These are phyloP conservation scores for Carollia perspicillata DNA, from an alignment of 2,113 vertebrate genomes.

Conservation along the genomic window DNA sequence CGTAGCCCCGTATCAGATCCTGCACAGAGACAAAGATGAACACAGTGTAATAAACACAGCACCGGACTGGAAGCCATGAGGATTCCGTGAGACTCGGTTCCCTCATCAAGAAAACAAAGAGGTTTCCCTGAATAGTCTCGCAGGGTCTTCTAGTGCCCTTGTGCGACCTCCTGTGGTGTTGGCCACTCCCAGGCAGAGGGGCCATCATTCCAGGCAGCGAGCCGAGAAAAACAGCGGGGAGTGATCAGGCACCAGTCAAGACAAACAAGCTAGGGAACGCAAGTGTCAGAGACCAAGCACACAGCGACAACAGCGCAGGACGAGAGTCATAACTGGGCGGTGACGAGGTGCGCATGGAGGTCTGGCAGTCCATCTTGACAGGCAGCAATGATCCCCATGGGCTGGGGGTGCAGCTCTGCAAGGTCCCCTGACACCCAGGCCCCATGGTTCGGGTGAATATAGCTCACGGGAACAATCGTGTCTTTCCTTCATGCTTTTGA, in stretches of 20 bases:
- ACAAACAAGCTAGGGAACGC: neutral
- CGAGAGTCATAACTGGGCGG: neutral
- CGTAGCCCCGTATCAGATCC: neutral
- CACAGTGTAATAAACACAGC: neutral
- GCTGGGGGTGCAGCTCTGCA: no score
- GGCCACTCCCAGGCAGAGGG: neutral
- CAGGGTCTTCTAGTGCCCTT: neutral
- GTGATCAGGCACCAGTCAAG: neutral
- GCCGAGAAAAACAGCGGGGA: neutral
- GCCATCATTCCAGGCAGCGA: neutral
- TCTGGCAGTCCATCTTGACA: rapidly evolving
- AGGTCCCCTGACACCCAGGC: neutral
- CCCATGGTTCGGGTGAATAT: neutral
- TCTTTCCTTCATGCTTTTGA: neutral
- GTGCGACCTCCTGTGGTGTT: neutral
- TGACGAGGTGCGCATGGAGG: rapidly evolving
- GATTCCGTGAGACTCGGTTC: neutral
- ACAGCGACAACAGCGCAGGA: neutral
- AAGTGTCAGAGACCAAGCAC: neutral
- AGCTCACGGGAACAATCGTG: neutral
- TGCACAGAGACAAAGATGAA: neutral
- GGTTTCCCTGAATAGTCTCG: neutral
- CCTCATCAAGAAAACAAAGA: neutral
- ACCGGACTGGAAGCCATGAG: no score
- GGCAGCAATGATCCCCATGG: neutral